Base-by-base conservation (phyloP, 2,113 vertebrate species). In the Pampusana beccarii region DNA sequence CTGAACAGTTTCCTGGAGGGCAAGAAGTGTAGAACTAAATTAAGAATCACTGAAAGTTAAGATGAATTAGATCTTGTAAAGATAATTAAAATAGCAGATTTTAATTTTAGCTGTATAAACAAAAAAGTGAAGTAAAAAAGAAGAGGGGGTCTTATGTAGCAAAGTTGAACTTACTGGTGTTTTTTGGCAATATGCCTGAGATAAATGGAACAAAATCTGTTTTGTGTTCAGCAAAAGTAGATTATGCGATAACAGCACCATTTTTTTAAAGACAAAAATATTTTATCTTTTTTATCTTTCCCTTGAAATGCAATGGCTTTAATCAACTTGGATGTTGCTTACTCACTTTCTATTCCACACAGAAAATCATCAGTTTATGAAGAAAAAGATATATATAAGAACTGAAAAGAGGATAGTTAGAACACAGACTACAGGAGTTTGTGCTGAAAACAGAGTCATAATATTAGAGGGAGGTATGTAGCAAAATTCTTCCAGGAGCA, bases 181-280 rank as follows among this genome's bases (percentile, higher is more conserved):
- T 75, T 88, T 87, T 84, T 89, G 25, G 36, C 44, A 48, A 25
- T 36, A 33, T 64, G 15, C 46, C 73, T 74, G 33, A 46, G 36
- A 91, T 77, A 88, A 92, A 88, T 66, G 25, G 38, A 96, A 72
- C 10, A 93, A 89, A 93, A 91, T 64, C 53, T 60, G 24, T 28
- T 80, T 79, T 72, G 26, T 74, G 34, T 51, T 81, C 61, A 64
- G 12, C 33, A 58, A 13, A 87, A 81, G 42, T 60, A 88, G 48
- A 93, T 82, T 82, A 53, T 64, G 56, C 4, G 3, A 33, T 66
- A 80, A 53, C n/a, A 80, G 44, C 42, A 62, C 12, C 5, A 20
- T 73, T 88, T 79, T 92, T 80, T 40, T 18, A 3, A 61, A 71
- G 73, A 62, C 36, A 91, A 81, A 89, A 85, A 21, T 71, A 75